Conservation (phyloP, 2,797 vertebrate species). For the Erithacus rubecula region DNA sequence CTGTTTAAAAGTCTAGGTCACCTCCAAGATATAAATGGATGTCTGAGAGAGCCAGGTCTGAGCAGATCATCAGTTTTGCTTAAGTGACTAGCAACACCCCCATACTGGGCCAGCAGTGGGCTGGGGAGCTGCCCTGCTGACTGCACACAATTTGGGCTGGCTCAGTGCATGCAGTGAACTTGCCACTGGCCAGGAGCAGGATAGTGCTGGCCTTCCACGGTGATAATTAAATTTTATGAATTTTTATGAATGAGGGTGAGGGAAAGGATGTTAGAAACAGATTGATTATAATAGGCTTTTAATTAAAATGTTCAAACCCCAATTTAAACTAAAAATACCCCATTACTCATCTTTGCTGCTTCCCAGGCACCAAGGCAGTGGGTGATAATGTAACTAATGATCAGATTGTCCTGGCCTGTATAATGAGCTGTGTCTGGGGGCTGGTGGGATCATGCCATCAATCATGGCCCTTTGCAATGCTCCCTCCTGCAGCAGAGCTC, state of each 20-base stretch:
- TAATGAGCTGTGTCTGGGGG: not conserved
- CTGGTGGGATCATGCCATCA: not conserved
- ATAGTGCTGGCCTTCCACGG: rapidly evolving
- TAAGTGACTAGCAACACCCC: rapidly evolving
- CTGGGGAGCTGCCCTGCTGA: not conserved
- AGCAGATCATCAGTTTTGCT: not conserved
- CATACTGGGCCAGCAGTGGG: rapidly evolving
- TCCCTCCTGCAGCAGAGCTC: not conserved
- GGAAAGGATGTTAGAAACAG: constrained; percentile 4
- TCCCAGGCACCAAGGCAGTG: not conserved
- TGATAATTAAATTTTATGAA: constrained; percentile 12
- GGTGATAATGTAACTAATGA: constrained; percentile 11
- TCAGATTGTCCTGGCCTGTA: not conserved
- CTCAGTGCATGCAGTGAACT: rapidly evolving
- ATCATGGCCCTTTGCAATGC: not conserved
- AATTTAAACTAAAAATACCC: constrained; percentile 37
- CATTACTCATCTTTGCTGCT: not conserved
- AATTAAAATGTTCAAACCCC: constrained; percentile 23
- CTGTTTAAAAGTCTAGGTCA: not conserved
- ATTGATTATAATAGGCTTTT: constrained; percentile 27
- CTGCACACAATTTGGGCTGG: not conserved
- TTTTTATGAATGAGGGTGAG: not conserved
- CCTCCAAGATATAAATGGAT: not conserved
- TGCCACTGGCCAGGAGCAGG: not conserved
- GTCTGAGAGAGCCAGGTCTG: not conserved